phyloP scores from a whole-genome alignment of 2,888 invertebrate species.

The Cordilura impudica region DNA sequence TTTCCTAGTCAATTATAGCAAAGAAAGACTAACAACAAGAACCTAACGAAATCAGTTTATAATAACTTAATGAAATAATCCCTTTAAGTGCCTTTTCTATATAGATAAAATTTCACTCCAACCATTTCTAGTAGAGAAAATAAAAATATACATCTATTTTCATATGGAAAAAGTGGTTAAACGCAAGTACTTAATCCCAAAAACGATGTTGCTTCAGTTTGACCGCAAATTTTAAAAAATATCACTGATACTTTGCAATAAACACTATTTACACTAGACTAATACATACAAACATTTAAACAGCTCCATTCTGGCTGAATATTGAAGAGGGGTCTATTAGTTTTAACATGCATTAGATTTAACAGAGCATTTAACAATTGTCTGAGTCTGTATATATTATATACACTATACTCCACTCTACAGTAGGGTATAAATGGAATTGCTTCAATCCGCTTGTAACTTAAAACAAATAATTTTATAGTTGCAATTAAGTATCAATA shows the following conservation, averaged over 20 bases:
- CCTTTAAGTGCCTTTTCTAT: neutral
- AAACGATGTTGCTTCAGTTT: constrained; percentile 55
- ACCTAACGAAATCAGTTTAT: too few species aligned
- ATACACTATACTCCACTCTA: too few species aligned
- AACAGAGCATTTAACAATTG: constrained; percentile 57
- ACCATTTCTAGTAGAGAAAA: constrained; percentile 40
- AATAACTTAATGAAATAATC: neutral
- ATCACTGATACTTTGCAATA: constrained; percentile 46
- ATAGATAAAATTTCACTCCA: constrained; percentile 28
- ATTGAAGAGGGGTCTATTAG: neutral
- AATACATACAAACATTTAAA: neutral
- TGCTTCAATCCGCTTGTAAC: too few species aligned
- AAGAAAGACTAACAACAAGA: too few species aligned
- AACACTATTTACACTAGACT: constrained; percentile 40
- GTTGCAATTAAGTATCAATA: too few species aligned
- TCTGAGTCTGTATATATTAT: neutral
- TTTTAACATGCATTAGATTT: constrained; percentile 57
- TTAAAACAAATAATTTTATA: too few species aligned
- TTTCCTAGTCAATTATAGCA: too few species aligned
- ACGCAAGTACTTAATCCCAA: constrained; percentile 62
- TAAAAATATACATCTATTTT: constrained; percentile 42
- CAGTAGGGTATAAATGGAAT: too few species aligned
- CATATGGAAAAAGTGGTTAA: constrained; percentile 57
- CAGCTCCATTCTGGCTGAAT: constrained; percentile 32
- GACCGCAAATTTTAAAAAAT: constrained; percentile 55